Evolutionary conservation across 2,888 invertebrate species (phyloP), one percentile per base, ranked within the genome.

Genomic region (Syrphus vitripennis): DNA sequence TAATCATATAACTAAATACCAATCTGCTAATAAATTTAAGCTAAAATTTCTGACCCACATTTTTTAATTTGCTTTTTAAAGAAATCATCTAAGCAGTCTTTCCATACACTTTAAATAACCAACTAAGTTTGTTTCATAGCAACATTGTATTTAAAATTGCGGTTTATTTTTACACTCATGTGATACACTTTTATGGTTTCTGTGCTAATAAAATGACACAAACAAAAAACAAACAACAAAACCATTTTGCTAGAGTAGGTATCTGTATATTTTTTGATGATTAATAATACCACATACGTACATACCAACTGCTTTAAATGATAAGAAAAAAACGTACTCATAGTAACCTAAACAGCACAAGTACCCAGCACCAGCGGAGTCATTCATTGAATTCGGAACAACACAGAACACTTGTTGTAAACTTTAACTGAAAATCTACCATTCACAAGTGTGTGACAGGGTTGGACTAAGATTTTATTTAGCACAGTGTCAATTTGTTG

Each of bases 371-470:
- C 10, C 50, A 50, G 21, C 24, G 3, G 12, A 24, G 10, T 24
- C n/a, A 53, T 24, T 59, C 37, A 59, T 59, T 59, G 34, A 37
- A 12, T 6, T 59, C 24, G 21, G n/a, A 10, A 10, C 67, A 34
- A 59, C 16, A 50, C 26, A 67, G 59, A 81, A 81, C 48, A 63
- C 61, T 82, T 67, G 71, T 45, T 55, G 12, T 1, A 42, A 16
- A 48, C 6, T 45, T 42, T 53, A 53, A n/a, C 9, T 26, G 5
- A 24, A 14, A 53, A 14, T 2, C 10, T 24, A 2, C 6, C 50
- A 50, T 50, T 50, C 24, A 50, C 6, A 24, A 53, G 24, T n/a
- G 7, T 6, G 2, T 26, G 50, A 50, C 50, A 53, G 24, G 26
- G 53, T 26, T n/a, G 53, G 53, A 53, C n/a, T 26, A n/a, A n/a